Percentiles rank a stretch among this genome's conserved stretches.
These are phyloP conservation scores for Atrichornis clamosus DNA, from an alignment of 2,113 vertebrate species.

Conservation along the genomic window DNA sequence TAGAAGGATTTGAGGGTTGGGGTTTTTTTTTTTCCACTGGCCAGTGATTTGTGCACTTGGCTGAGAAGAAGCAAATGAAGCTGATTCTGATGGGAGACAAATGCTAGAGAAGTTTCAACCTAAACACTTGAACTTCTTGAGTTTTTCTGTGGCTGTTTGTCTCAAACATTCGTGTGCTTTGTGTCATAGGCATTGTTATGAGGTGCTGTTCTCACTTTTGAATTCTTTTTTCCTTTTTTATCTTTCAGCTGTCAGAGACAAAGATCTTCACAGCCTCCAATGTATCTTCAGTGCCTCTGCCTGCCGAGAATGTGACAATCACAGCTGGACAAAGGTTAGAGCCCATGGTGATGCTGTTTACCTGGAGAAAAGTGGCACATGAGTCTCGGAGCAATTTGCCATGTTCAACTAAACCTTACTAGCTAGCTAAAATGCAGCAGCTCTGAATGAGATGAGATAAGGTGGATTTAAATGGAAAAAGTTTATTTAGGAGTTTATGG, in stretches of 20 bases:
- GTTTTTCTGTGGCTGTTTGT: not conserved
- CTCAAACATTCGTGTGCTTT: not conserved
- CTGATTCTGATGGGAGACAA: not conserved
- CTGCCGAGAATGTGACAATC: constrained; percentile 96
- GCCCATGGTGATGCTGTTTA: not conserved
- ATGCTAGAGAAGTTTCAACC: not conserved
- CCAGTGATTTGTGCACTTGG: not conserved
- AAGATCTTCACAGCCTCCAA: constrained; percentile 99
- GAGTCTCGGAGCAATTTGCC: not conserved
- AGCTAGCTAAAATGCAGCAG: not conserved
- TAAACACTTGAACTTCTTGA: not conserved
- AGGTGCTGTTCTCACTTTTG: not conserved
- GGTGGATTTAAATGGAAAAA: not conserved
- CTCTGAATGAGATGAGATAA: not conserved
- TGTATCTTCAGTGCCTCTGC: constrained; percentile 87
- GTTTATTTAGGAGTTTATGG: not conserved
- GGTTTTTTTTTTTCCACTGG: rapidly evolving
- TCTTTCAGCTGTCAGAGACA: constrained; percentile 90
- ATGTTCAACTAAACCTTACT: not conserved
- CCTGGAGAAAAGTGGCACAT: not conserved
- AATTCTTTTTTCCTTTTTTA: not conserved
- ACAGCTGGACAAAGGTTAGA: constrained; percentile 93
- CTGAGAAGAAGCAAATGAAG: not conserved
- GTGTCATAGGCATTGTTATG: not conserved
- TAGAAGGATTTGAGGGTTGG: not conserved